Evolutionary conservation across 2,113 vertebrate genomes (phyloP).

Genomic region (Vidua macroura): DNA sequence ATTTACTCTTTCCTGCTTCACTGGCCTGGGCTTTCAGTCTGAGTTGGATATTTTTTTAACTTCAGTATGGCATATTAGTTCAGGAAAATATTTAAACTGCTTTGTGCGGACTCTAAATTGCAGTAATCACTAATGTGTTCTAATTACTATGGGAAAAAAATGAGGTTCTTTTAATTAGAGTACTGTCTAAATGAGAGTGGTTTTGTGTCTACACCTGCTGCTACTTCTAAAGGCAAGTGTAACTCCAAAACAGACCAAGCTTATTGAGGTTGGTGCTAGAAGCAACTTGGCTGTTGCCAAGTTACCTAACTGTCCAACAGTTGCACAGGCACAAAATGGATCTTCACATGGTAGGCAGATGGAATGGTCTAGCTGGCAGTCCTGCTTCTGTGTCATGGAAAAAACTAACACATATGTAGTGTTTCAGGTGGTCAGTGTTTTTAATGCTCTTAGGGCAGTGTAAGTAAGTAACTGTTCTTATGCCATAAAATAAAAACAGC

Average conservation of each 20-base stretch:
- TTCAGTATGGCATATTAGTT: neutral
- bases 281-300: neutral
- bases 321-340: neutral
- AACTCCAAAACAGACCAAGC: slow-evolving; percentile 73
- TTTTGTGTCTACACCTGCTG: slow-evolving; percentile 69
- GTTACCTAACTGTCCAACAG: slow-evolving; percentile 9
- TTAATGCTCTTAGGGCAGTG: neutral
- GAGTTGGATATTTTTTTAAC: neutral
- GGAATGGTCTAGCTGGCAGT: neutral
- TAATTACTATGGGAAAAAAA: neutral
- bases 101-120: neutral
- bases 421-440: neutral
- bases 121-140: neutral
- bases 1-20: neutral
- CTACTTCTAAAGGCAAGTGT: slow-evolving; percentile 63
- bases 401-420: neutral
- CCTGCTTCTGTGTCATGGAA: neutral
- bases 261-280: slow-evolving; percentile 57
- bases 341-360: slow-evolving; percentile 37
- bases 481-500: neutral
- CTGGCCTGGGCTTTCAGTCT: neutral
- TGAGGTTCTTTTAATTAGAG: neutral
- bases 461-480: neutral
- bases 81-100: neutral
- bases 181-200: neutral